phyloP scores from a whole-genome alignment of 2,113 vertebrate genomes.

The Mugil cephalus region DNA sequence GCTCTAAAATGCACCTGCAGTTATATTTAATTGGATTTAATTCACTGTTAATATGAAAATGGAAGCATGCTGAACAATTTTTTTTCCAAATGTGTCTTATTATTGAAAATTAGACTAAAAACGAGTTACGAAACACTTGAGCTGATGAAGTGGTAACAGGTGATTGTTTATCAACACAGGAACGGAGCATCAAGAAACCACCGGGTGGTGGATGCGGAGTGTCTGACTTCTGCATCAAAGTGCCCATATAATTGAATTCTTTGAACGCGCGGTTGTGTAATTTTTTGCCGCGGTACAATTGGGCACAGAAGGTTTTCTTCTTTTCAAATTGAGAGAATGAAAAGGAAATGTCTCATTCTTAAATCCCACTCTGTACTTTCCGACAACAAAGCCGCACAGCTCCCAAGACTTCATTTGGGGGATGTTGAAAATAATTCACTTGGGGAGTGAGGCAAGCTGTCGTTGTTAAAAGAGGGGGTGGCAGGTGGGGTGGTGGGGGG shows the following conservation, averaged over 20 bases:
- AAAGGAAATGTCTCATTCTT: constrained; percentile 45
- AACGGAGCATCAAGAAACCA: constrained; percentile 19
- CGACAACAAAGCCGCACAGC: constrained; percentile 20
- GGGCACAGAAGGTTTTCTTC: constrained; percentile 15
- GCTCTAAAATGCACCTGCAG: constrained; percentile 18
- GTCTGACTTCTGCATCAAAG: constrained; percentile 34
- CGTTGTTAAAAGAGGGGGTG: constrained; percentile 2
- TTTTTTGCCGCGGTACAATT: constrained; percentile 14
- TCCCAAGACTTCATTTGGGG: constrained; percentile 25
- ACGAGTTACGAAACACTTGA: constrained; percentile 12
- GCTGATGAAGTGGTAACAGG: constrained; percentile 39
- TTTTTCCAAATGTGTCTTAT: constrained; percentile 8
- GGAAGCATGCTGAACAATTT: constrained; percentile 1
- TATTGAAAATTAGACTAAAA: constrained; percentile 14
- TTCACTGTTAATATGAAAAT: constrained; percentile 18
- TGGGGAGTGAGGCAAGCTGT: constrained; percentile 59
- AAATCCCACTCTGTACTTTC: constrained; percentile 22
- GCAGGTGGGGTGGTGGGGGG: not conserved
- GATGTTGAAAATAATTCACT: constrained; percentile 42
- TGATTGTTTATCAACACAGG: constrained; percentile 41
- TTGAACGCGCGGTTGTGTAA: constrained; percentile 31
- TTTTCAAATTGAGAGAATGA: constrained; percentile 20
- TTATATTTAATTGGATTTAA: constrained; percentile 11
- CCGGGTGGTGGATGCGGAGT: constrained; percentile 16
- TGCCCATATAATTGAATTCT: constrained; percentile 52